Conservation (phyloP, 2,113 vertebrate species). For the Edolisoma coerulescens region DNA sequence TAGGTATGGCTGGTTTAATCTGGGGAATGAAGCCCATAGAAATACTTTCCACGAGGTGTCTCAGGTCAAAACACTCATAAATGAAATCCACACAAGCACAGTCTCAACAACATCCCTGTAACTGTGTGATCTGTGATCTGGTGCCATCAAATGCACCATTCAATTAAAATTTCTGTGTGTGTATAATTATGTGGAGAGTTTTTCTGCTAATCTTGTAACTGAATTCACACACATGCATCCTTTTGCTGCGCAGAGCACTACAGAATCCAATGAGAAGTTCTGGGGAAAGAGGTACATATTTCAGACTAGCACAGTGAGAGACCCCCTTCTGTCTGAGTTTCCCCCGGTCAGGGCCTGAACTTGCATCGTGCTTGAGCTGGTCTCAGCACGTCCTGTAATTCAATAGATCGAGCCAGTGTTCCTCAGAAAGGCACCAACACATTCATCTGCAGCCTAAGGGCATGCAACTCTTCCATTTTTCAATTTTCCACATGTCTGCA, state of each 20-base stretch:
- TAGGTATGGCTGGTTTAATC: not conserved
- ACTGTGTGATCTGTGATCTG: not conserved
- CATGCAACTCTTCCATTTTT: not conserved
- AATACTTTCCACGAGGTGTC: not conserved
- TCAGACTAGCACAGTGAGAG: not conserved
- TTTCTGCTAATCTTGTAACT: not conserved
- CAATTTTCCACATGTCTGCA: constrained; percentile 2
- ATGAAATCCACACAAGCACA: not conserved
- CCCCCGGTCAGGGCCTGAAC: not conserved
- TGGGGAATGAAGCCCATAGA: not conserved
- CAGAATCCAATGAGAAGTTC: not conserved
- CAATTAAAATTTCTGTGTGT: not conserved
- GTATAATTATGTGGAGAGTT: not conserved
- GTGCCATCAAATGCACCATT: not conserved
- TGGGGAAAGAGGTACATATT: not conserved
- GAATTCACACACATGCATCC: not conserved
- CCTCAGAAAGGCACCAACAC: not conserved
- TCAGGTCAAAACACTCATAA: not conserved
- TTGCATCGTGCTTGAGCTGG: not conserved
- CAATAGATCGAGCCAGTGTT: not conserved
- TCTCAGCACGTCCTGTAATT: not conserved
- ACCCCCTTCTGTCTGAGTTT: not conserved
- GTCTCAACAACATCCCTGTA: not conserved
- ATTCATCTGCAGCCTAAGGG: constrained; percentile 11
- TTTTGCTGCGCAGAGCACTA: not conserved